These are phyloP conservation scores for Stenichneumon culpator DNA, from an alignment of 2,888 invertebrate genomes.

Conservation along the genomic window DNA sequence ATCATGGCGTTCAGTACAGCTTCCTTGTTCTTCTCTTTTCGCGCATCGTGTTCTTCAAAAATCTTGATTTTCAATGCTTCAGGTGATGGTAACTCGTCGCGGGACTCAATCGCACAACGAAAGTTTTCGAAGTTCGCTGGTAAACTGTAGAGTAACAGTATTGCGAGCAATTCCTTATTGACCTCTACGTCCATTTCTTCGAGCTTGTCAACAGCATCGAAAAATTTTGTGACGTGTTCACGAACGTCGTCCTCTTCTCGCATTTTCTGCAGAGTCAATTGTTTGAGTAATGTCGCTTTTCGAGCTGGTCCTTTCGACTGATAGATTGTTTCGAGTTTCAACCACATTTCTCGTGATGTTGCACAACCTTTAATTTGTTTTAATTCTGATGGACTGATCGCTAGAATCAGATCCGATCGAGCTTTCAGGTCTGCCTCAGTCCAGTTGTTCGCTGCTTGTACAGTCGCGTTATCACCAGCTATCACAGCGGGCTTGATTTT, in stretches of 20 bases:
- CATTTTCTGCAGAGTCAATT: too few relatives aligned
- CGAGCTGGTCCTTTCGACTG: slow-evolving; percentile 37
- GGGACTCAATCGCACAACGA: not conserved
- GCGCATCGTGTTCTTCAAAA: slow-evolving; percentile 38
- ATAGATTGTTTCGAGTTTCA: slow-evolving; percentile 18
- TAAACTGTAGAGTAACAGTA: slow-evolving; percentile 40
- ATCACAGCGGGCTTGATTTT: slow-evolving; percentile 5
- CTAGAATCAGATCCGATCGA: slow-evolving; percentile 23
- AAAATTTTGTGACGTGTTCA: slow-evolving; percentile 31
- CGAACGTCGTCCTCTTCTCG: slow-evolving; percentile 25
- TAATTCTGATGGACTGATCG: slow-evolving; percentile 37
- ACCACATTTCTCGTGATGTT: slow-evolving; percentile 37
- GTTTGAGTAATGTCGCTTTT: slow-evolving; percentile 22
- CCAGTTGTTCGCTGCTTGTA: slow-evolving; percentile 13
- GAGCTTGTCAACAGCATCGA: slow-evolving; percentile 39
- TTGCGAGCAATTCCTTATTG: slow-evolving; percentile 13
- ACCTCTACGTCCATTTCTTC: slow-evolving; percentile 31
- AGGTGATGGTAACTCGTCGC: slow-evolving; percentile 32
- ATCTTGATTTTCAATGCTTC: slow-evolving; percentile 45
- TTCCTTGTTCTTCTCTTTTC: slow-evolving; percentile 13
- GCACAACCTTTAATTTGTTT: slow-evolving; percentile 33
- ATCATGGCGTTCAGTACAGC: slow-evolving; percentile 3
- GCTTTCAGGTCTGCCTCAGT: slow-evolving; percentile 12
- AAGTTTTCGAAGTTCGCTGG: slow-evolving; percentile 14
- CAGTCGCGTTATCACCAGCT: not conserved